These are phyloP conservation scores for Melanotaenia trifasciata DNA, from an alignment of 2,797 vertebrate species.

Conservation along the genomic window DNA sequence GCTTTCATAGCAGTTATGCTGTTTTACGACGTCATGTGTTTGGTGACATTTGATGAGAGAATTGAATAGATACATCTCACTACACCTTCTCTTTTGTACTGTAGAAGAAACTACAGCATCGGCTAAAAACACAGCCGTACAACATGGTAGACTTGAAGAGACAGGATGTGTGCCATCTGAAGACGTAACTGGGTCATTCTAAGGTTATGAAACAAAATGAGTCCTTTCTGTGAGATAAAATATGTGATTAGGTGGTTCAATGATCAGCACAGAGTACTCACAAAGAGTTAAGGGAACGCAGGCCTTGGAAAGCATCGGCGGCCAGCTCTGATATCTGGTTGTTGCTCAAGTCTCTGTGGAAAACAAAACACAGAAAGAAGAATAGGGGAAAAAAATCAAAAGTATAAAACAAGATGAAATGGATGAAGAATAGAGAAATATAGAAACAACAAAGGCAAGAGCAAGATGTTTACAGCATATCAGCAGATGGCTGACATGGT, in stretches of 20 bases:
- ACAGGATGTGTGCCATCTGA: background rate
- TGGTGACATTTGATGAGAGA: no score
- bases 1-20: no score
- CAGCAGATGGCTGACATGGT: constrained; percentile 19
- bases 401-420: background rate
- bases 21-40: no score
- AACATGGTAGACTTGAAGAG: background rate
- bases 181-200: background rate
- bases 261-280: constrained; percentile 70
- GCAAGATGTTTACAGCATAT: constrained; percentile 9
- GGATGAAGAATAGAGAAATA: constrained; percentile 8
- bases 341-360: constrained; percentile 93
- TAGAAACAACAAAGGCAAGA: constrained; percentile 21
- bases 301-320: constrained; percentile 94
- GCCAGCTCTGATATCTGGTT: constrained; percentile 98
- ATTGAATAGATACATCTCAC: no score
- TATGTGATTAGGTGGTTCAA: background rate
- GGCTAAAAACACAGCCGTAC: background rate
- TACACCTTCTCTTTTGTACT: no score
- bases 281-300: constrained; percentile 97
- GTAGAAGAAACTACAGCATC: no score
- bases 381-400: constrained; percentile 15
- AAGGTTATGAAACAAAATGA: background rate
- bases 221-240: no score
- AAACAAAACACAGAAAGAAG: background rate